These are phyloP conservation scores for Athalia cordata DNA, from an alignment of 2,888 invertebrate species.

Conservation along the genomic window DNA sequence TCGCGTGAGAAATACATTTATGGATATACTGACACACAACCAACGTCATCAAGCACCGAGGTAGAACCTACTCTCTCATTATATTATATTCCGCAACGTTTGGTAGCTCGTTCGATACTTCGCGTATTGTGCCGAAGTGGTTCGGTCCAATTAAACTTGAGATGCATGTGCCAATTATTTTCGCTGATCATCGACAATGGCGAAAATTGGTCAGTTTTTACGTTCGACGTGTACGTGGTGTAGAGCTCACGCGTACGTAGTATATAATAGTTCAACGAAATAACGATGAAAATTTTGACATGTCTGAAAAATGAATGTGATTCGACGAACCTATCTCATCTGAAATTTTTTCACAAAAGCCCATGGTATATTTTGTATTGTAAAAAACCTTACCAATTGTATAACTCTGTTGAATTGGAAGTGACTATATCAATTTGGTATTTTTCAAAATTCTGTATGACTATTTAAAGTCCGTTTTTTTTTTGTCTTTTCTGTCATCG, in stretches of 20 bases:
- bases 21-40: slow-evolving; percentile 16
- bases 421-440: too few species aligned
- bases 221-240: neutral
- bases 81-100: slow-evolving; percentile 14
- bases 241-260: too few species aligned
- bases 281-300: too few species aligned
- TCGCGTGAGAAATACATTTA: slow-evolving; percentile 40
- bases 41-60: slow-evolving; percentile 28
- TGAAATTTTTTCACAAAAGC: neutral
- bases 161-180: slow-evolving; percentile 27
- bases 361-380: neutral
- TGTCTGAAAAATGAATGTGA: too few species aligned
- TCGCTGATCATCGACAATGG: slow-evolving; percentile 21
- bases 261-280: too few species aligned
- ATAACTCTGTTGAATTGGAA: too few species aligned
- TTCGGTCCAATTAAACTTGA: slow-evolving; percentile 35
- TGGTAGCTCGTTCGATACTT: neutral
- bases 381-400: too few species aligned
- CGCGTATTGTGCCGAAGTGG: slow-evolving; percentile 21
- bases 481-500: too few species aligned
- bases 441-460: too few species aligned
- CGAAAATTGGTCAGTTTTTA: slow-evolving; percentile 32
- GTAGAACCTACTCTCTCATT: slow-evolving; percentile 15
- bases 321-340: too few species aligned
- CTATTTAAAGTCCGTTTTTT: too few species aligned